Evolutionary conservation across 2,888 invertebrate genomes (phyloP).

Genomic region (Autographa gamma): DNA sequence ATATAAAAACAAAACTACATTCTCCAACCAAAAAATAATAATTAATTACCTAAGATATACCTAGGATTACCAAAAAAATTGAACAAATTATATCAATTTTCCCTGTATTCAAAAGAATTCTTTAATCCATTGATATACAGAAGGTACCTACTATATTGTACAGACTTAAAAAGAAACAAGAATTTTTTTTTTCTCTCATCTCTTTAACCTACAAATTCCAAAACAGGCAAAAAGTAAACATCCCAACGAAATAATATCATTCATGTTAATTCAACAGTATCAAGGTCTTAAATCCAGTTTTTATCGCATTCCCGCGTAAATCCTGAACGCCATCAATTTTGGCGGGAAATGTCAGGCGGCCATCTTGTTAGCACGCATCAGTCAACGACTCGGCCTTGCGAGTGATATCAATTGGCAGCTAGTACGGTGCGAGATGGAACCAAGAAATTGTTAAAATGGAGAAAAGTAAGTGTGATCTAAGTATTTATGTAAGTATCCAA

Average conservation of each 20-base stretch:
- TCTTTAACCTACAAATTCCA: neutral
- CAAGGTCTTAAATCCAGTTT: neutral
- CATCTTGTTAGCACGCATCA: conserved; percentile 40
- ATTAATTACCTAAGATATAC: too few species aligned
- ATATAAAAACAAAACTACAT: too few species aligned
- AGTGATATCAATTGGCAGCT: conserved; percentile 7
- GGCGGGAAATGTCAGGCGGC: conserved; percentile 32
- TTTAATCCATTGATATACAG: too few species aligned
- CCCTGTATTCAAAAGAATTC: too few species aligned
- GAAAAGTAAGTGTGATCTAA: too few species aligned
- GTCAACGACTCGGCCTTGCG: conserved; percentile 32
- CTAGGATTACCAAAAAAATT: too few species aligned
- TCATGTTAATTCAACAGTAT: neutral
- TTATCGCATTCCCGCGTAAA: conserved; percentile 8
- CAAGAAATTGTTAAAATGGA: conserved; percentile 18
- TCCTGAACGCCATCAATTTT: conserved; percentile 20
- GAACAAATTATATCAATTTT: too few species aligned
- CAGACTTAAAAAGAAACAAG: too few species aligned
- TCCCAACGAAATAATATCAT: neutral
- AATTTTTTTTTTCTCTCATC: too few species aligned
- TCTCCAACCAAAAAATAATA: too few species aligned
- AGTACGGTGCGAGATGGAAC: conserved; percentile 9
- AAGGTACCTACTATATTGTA: too few species aligned
- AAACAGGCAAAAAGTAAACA: neutral
- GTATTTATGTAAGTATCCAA: too few species aligned